Evolutionary conservation across 2,797 vertebrate genomes (phyloP), one percentile per base, ranked within the genome.

Genomic region (Dendrocincla fuliginosa): DNA sequence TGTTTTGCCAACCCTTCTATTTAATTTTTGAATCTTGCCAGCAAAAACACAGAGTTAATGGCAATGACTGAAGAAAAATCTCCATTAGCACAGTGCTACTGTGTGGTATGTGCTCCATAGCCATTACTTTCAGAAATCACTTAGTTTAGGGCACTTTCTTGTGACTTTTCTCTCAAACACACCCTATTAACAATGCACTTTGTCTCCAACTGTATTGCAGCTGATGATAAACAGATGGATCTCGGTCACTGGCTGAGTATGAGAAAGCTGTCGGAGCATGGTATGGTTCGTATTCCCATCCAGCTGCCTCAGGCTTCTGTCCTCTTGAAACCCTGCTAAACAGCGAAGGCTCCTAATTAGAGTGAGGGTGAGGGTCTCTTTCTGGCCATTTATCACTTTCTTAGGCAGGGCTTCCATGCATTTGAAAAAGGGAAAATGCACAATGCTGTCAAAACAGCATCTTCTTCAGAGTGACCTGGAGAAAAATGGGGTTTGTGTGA

Each of bases 221-320:
- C 79, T 96, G 84, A 67, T 96, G 91, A 95, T 94, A 93, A 97
- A 95, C 95, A 96, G 95, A 94, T 87, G 95, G 87, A 67, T 82
- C 84, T 86, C 24, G 30, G 87, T 87, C 27, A 28, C 56, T 83
- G 92, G 76, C 84, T 63, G 91, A 90, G 87, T 92, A 86, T 10
- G 83, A 87, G 91, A 94, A 52, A 91, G 83, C 84, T 94, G 84
- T 74, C 81, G 69, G 90, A 95, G 90, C 65, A 82, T 50, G 60
- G 46, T 81, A 69, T 87, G 83, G 79, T 89, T 96, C 5, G 2
- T 78, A 75, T 93, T 96, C 89, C 77, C 73, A 74, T 55, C 64
- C 87, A 95, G 89, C 87, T 94, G 95, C 90, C 93, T 94, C 76
- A 0, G 93, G 95, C 84, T 93, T 94, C 83, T 82, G 74, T 96